Conservation (phyloP, 2,888 invertebrate species). For the Tetranychus piercei region DNA sequence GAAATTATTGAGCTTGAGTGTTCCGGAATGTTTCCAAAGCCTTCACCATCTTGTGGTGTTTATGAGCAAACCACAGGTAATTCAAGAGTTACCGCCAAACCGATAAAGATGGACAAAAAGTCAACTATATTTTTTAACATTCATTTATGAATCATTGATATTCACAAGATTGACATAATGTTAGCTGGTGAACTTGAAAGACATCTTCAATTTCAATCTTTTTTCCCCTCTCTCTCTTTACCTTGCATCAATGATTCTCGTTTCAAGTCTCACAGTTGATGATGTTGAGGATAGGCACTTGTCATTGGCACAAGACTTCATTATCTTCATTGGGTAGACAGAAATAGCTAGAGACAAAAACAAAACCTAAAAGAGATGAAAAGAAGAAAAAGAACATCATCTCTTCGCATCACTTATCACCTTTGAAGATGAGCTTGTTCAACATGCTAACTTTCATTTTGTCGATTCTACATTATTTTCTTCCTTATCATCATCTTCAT, state of each 20-base stretch:
- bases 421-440: not conserved
- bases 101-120: not conserved
- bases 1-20: conserved; percentile 26
- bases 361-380: not conserved
- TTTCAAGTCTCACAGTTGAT: not conserved
- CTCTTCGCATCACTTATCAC: not conserved
- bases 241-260: not conserved
- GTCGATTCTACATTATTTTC: not conserved
- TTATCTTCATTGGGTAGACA: not conserved
- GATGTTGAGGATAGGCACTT: not conserved
- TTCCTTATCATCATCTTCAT: not conserved
- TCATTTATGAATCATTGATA: not conserved
- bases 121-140: not conserved
- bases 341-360: not conserved
- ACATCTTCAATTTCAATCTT: not conserved
- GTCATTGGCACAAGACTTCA: not conserved
- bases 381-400: not conserved
- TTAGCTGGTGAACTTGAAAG: not conserved
- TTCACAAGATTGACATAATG: not conserved
- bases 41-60: conserved; percentile 27
- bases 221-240: conserved; percentile 1
- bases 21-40: conserved; percentile 27
- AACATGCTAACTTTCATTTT: not conserved
- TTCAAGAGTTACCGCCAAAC: not conserved
- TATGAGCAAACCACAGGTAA: conserved; percentile 24